phyloP scores from a whole-genome alignment of 2,113 vertebrate species.

The Halcyon senegalensis region DNA sequence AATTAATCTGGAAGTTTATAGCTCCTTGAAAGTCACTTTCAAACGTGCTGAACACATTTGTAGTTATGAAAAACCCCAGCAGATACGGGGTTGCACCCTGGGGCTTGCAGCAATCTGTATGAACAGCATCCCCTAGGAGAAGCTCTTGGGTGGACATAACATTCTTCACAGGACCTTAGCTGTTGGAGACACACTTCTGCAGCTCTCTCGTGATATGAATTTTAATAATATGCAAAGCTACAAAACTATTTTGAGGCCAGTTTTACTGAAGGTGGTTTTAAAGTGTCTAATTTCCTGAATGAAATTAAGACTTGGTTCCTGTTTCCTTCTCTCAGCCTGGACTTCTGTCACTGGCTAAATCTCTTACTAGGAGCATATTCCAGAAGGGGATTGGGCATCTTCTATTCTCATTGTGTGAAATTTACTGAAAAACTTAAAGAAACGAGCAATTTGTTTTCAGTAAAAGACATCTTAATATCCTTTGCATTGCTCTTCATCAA shows the following conservation, averaged over 20 bases:
- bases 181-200: neutral
- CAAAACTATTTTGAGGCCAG: neutral
- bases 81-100: neutral
- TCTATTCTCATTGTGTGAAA: neutral
- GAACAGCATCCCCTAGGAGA: neutral
- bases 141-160: neutral
- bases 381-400: neutral
- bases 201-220: fast-evolving
- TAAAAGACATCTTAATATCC: neutral
- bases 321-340: slow-evolving; percentile 2
- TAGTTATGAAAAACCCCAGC: neutral
- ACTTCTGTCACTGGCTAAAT: slow-evolving; percentile 2
- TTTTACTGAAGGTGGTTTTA: neutral
- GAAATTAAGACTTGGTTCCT: neutral
- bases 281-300: slow-evolving; percentile 31
- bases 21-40: neutral
- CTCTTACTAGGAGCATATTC: neutral
- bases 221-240: neutral
- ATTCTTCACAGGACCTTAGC: neutral
- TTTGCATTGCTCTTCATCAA: neutral
- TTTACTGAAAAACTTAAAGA: neutral
- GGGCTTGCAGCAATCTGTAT: neutral
- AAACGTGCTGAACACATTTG: too few species aligned
- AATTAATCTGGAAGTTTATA: neutral
- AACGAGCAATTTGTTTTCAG: neutral